phyloP scores from a whole-genome alignment of 2,888 invertebrate genomes.

The Danaus chrysippus region DNA sequence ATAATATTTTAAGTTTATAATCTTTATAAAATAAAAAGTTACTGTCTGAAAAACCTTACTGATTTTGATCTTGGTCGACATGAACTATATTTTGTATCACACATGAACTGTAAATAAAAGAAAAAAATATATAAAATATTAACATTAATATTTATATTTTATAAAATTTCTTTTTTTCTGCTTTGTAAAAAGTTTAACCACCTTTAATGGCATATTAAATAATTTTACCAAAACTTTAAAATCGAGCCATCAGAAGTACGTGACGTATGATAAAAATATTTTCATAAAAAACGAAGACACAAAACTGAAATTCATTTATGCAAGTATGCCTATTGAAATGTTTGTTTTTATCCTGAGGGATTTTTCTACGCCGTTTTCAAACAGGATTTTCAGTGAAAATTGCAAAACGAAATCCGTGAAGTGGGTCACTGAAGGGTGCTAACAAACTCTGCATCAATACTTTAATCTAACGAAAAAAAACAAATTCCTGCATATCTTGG shows the following conservation, averaged over 20 bases:
- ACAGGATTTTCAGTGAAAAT: slow-evolving; percentile 12
- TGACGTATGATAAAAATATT: too few relatives aligned
- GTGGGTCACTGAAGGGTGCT: slow-evolving; percentile 16
- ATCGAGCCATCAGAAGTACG: too few relatives aligned
- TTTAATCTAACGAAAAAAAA: background rate
- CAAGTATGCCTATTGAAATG: slow-evolving; percentile 10
- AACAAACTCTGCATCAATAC: slow-evolving; percentile 12
- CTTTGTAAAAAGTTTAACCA: too few relatives aligned
- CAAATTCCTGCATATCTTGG: background rate
- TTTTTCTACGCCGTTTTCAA: slow-evolving; percentile 13
- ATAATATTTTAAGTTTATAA: too few relatives aligned
- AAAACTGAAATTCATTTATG: background rate
- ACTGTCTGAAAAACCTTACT: too few relatives aligned
- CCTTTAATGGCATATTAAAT: too few relatives aligned
- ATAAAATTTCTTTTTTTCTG: too few relatives aligned
- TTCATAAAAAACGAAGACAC: too few relatives aligned
- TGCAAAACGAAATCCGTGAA: slow-evolving; percentile 12
- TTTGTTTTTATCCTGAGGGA: slow-evolving; percentile 15
- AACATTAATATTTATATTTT: too few relatives aligned
- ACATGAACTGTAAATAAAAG: background rate
- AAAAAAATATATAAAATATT: background rate
- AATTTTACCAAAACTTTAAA: too few relatives aligned
- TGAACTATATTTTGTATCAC: background rate
- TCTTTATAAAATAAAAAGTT: too few relatives aligned
- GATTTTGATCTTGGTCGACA: too few relatives aligned